phyloP scores from a whole-genome alignment of 2,113 vertebrate species.

The Amphiprion percula region DNA sequence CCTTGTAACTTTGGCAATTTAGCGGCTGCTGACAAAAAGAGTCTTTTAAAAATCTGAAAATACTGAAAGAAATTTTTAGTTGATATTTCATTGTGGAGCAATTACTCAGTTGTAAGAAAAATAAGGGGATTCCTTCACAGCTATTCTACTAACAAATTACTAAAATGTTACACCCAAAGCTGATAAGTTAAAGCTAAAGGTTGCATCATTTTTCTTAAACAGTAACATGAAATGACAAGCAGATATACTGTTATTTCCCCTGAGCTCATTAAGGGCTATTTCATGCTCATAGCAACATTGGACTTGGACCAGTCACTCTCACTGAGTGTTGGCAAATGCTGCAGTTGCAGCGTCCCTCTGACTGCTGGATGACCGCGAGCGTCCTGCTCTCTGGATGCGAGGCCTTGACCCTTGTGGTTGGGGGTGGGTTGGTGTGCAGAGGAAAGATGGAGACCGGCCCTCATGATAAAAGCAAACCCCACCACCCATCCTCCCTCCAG shows the following conservation, averaged over 20 bases:
- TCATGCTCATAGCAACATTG: conserved; percentile 21
- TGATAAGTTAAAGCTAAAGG: conserved; percentile 3
- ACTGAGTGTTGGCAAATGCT: conserved; percentile 20
- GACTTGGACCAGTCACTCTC: conserved; percentile 10
- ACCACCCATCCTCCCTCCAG: conserved; percentile 23
- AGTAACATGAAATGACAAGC: conserved; percentile 18
- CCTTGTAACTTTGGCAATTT: not conserved
- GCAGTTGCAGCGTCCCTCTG: conserved; percentile 66
- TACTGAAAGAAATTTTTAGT: no score
- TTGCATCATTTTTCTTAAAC: conserved; percentile 1
- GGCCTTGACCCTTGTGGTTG: conserved; percentile 87
- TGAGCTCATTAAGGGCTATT: conserved; percentile 13
- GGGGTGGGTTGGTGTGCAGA: conserved; percentile 69
- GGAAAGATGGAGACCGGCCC: conserved; percentile 91
- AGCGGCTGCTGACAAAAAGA: not conserved
- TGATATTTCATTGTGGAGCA: not conserved
- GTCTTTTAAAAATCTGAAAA: not conserved
- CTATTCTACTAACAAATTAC: conserved; percentile 19
- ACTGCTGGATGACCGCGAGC: conserved; percentile 92
- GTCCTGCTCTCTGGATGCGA: conserved; percentile 91
- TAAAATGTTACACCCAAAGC: conserved; percentile 15
- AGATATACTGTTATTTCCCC: not conserved
- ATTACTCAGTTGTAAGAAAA: not conserved
- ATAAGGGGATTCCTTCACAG: conserved; percentile 11
- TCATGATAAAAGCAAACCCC: conserved; percentile 87